phyloP scores from a whole-genome alignment of 1,140 invertebrate species.

The Helicoverpa armigera region DNA sequence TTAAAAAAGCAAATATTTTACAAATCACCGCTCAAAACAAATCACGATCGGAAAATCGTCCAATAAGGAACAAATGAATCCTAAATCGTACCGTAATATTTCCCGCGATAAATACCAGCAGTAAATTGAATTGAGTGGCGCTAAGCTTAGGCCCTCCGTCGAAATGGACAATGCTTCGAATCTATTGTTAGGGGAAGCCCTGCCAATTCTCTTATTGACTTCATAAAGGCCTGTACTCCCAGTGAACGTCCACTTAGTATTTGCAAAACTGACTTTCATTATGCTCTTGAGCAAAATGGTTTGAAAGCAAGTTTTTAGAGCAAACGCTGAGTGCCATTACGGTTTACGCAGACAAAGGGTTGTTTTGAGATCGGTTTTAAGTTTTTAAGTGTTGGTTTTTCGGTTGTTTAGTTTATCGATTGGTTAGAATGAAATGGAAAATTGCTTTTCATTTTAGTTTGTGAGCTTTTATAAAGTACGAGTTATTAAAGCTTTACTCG shows the following conservation, averaged over 20 bases:
- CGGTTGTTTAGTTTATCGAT: no score
- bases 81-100: conserved; percentile 11
- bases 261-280: conserved; percentile 20
- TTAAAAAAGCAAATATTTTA: no score
- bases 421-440: no score
- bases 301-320: background rate
- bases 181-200: conserved; percentile 18
- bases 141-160: background rate
- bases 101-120: conserved; percentile 13
- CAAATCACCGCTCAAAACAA: no score
- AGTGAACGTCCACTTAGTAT: background rate
- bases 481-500: no score
- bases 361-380: no score
- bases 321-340: no score
- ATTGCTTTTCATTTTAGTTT: no score
- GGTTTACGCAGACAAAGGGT: no score
- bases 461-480: no score
- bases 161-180: conserved; percentile 33
- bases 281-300: background rate
- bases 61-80: conserved; percentile 8
- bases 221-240: conserved; percentile 28
- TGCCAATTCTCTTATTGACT: conserved; percentile 42
- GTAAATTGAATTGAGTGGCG: conserved; percentile 34
- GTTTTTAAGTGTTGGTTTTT: no score
- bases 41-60: background rate